A percentile compares a stretch with the other conserved stretches of the same genome.
phyloP scores from a whole-genome alignment of 2,797 vertebrate genomes.

The Phrynocephalus guinanensis region DNA sequence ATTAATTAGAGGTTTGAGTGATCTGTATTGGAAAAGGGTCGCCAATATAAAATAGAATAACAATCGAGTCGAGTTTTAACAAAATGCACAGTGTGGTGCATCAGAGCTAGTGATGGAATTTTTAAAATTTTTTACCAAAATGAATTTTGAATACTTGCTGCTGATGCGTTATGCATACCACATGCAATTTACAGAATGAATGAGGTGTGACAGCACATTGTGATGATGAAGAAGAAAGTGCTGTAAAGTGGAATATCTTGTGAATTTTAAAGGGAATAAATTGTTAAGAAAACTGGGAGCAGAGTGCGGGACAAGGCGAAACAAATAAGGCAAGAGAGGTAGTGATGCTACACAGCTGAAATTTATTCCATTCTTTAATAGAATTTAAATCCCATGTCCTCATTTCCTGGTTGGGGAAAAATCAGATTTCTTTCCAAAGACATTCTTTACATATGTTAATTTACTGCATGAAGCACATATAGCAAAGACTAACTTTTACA shows the following conservation, averaged over 20 bases:
- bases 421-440: conserved; percentile 59
- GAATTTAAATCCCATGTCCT: conserved; percentile 36
- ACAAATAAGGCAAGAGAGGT: background rate
- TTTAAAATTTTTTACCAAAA: background rate
- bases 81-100: conserved; percentile 1
- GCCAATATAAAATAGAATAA: conserved; percentile 21
- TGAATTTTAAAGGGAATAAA: conserved; percentile 44
- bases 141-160: conserved; percentile 39
- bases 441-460: conserved; percentile 46
- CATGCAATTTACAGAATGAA: conserved; percentile 63
- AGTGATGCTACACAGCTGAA: conserved; percentile 12
- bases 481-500: conserved; percentile 67
- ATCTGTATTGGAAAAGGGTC: conserved; percentile 25
- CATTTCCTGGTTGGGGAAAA: conserved; percentile 42
- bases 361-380: conserved; percentile 33
- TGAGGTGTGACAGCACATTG: conserved; percentile 47
- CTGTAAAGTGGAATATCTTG: conserved; percentile 57
- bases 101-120: conserved; percentile 31
- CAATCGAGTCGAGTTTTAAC: conserved; percentile 18
- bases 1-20: conserved; percentile 53
- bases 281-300: conserved; percentile 61
- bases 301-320: conserved; percentile 54
- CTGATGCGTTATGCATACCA: background rate
- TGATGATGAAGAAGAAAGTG: conserved; percentile 19
- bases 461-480: conserved; percentile 52